Base-by-base conservation (phyloP, 2,888 invertebrate species). In the Spisula solida region DNA sequence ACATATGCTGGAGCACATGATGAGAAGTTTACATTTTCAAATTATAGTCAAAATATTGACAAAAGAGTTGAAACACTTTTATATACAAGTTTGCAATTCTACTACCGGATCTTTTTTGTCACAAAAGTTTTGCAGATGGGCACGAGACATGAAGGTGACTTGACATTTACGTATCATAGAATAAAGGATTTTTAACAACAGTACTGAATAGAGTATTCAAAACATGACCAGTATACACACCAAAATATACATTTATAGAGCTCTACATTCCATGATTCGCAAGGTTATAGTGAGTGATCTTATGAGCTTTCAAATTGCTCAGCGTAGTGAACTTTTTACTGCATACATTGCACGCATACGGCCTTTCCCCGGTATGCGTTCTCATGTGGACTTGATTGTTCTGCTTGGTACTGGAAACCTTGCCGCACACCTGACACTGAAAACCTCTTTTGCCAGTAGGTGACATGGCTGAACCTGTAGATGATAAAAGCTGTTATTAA, bases 271-370 rank as follows among this genome's bases (percentile, higher is more conserved):
- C 82, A 60, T 41, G 41, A 41, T 55, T 60, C 34, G 29, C 25
- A 8, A 70, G 25, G 25, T 56, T 79, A 25, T 55, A 31, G 41
- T 85, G 85, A 20, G 78, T 70, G 31, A 87, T n/a, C 60, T 85
- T 85, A 41, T 91, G 91, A n/a, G 86, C 80, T 29, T 89, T 89
- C 86, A 87, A 75, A 47, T 91, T 91, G 48, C 88, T 86, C n/a
- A 47, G 83, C n/a, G 87, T 85, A 0, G 86, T 34, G 83, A 91
- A 91, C 14, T 55, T 70, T 51, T 51, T 78, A 1, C 34, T 25
- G 70, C 90, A 91, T 25, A 70, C 78, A 48, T 31, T 60, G 60
- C 89, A 89, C 12, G 31, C 78, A 66, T 81, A 89, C 0, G 89
- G 89, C 41, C 80, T 89, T 55, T 86, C 86, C 16, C 89, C 89